These are phyloP conservation scores for Clangula hyemalis DNA, from an alignment of 2,797 vertebrate species.

Conservation along the genomic window DNA sequence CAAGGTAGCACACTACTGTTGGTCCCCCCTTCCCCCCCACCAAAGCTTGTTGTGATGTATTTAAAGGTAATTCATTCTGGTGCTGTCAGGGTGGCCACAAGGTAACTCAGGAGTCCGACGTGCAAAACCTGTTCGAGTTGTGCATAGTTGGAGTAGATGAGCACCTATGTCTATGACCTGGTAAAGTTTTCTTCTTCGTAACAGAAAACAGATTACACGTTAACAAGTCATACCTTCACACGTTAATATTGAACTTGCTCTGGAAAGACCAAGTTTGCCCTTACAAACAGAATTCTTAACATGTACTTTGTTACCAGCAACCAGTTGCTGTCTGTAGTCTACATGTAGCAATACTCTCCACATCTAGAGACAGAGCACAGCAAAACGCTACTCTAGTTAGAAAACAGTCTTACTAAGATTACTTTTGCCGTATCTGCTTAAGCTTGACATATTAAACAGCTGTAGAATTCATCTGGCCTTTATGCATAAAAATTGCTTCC, in stretches of 20 bases:
- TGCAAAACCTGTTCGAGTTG: not conserved
- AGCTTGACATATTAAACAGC: not conserved
- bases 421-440: not conserved
- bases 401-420: not conserved
- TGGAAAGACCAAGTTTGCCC: not conserved
- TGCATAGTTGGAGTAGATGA: not conserved
- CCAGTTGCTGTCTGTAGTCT: not conserved
- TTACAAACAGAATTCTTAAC: not conserved
- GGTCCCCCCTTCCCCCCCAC: not conserved
- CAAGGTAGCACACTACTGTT: not conserved
- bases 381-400: not conserved
- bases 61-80: not conserved
- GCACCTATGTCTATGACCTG: not conserved
- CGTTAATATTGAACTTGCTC: accelerated
- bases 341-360: not conserved
- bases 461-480: not conserved
- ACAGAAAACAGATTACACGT: not conserved
- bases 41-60: not conserved
- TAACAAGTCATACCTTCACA: accelerated
- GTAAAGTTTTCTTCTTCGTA: not conserved
- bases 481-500: not conserved
- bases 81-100: not conserved
- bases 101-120: accelerated
- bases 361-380: not conserved
- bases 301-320: not conserved